phyloP scores from a whole-genome alignment of 2,888 invertebrate genomes.

The Dicycla oo region DNA sequence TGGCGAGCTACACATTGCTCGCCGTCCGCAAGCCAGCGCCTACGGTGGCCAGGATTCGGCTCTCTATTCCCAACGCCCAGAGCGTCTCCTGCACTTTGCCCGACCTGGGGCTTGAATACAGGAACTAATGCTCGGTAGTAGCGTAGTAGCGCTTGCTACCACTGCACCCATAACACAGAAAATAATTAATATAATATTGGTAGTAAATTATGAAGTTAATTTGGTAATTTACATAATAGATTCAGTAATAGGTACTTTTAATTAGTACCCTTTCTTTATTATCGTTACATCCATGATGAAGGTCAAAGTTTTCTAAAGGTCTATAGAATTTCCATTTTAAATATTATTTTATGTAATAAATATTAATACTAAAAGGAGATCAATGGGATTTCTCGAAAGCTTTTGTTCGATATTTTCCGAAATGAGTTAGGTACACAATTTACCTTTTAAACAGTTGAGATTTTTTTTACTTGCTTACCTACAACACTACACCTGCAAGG shows the following conservation, averaged over 20 bases:
- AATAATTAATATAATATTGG: too few relatives aligned
- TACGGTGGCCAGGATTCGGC: too few relatives aligned
- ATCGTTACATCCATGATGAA: constrained; percentile 5
- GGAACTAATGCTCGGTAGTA: too few relatives aligned
- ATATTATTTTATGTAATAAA: not conserved
- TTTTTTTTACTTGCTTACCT: not conserved
- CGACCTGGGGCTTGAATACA: too few relatives aligned
- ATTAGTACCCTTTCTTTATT: not conserved
- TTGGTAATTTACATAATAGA: not conserved
- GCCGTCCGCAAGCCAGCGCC: too few relatives aligned
- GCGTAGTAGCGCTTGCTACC: too few relatives aligned
- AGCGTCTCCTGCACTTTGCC: too few relatives aligned
- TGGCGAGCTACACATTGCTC: too few relatives aligned
- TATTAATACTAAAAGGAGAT: constrained; percentile 1
- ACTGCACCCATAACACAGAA: too few relatives aligned
- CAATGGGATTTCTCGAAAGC: not conserved
- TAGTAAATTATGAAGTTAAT: not conserved
- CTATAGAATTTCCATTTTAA: constrained; percentile 4
- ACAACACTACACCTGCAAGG: not conserved
- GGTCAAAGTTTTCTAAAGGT: not conserved
- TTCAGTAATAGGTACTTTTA: too few relatives aligned
- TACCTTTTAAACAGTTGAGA: not conserved
- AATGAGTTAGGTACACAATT: not conserved
- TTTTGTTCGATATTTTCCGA: not conserved
- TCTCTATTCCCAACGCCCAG: too few relatives aligned